These are phyloP conservation scores for Corythornis vintsioides DNA, from an alignment of 2,113 vertebrate genomes.

Conservation along the genomic window DNA sequence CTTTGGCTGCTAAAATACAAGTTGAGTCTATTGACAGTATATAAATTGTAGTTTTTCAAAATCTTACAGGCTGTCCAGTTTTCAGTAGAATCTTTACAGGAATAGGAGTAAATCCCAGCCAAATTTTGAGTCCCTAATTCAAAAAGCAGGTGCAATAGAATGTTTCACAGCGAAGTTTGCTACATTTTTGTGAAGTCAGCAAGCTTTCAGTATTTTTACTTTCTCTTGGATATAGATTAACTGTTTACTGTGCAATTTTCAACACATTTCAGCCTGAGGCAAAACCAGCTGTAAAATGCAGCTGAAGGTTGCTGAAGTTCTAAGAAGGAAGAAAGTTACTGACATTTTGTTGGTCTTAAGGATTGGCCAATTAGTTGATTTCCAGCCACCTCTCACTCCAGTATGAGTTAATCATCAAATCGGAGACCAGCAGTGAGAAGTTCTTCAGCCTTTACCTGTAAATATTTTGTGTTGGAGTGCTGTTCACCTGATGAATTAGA, in stretches of 20 bases:
- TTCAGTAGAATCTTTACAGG: background rate
- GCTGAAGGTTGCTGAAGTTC: background rate
- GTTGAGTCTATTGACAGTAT: background rate
- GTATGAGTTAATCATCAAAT: background rate
- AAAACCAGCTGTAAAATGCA: background rate
- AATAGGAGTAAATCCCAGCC: background rate
- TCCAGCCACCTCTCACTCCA: background rate
- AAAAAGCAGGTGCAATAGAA: background rate
- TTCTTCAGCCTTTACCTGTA: background rate
- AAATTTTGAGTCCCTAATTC: background rate
- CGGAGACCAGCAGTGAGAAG: background rate
- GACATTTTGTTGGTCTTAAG: background rate
- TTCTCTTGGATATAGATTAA: background rate
- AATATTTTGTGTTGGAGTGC: background rate
- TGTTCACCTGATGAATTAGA: background rate
- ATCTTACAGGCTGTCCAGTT: background rate
- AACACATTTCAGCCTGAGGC: background rate
- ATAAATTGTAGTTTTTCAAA: background rate
- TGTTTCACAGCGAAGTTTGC: background rate
- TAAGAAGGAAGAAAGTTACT: background rate
- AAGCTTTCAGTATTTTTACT: background rate
- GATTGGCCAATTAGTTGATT: background rate
- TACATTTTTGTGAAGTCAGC: background rate
- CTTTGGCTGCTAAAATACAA: background rate
- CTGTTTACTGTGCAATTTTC: background rate